Evolutionary conservation across 2,888 invertebrate genomes (phyloP).

Genomic region (Parnassius mnemosyne): DNA sequence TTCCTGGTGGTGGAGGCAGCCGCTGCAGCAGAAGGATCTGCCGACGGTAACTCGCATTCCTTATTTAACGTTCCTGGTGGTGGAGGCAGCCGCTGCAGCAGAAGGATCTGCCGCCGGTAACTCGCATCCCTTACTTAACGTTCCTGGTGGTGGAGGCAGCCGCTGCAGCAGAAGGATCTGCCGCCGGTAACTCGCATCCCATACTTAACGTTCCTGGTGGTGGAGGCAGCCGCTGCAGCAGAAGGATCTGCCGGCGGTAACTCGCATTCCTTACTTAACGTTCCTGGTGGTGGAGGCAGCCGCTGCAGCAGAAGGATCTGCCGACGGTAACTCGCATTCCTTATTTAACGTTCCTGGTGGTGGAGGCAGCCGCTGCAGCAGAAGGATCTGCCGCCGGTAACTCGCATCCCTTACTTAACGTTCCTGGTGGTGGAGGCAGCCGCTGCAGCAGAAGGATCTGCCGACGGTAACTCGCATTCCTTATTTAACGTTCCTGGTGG

Average conservation of each 20-base stretch:
- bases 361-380: slow-evolving; percentile 38
- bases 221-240: slow-evolving; percentile 38
- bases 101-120: slow-evolving; percentile 30
- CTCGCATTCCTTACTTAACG: slow-evolving; percentile 34
- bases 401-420: slow-evolving; percentile 34
- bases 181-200: slow-evolving; percentile 26
- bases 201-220: slow-evolving; percentile 68
- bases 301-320: slow-evolving; percentile 27
- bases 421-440: slow-evolving; percentile 55
- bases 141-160: slow-evolving; percentile 56
- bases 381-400: slow-evolving; percentile 29
- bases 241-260: slow-evolving; percentile 29
- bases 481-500: slow-evolving; percentile 46
- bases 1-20: slow-evolving; percentile 55
- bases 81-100: slow-evolving; percentile 38
- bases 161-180: slow-evolving; percentile 27
- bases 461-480: slow-evolving; percentile 22
- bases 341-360: slow-evolving; percentile 53
- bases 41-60: slow-evolving; percentile 22
- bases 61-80: slow-evolving; percentile 46
- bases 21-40: slow-evolving; percentile 27
- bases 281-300: slow-evolving; percentile 55
- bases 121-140: background rate
- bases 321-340: slow-evolving; percentile 22
- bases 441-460: slow-evolving; percentile 27